Percentiles rank a stretch among this genome's conserved stretches.
Evolutionary conservation across 2,797 vertebrate genomes (phyloP).

Genomic region (Ceryle rudis): DNA sequence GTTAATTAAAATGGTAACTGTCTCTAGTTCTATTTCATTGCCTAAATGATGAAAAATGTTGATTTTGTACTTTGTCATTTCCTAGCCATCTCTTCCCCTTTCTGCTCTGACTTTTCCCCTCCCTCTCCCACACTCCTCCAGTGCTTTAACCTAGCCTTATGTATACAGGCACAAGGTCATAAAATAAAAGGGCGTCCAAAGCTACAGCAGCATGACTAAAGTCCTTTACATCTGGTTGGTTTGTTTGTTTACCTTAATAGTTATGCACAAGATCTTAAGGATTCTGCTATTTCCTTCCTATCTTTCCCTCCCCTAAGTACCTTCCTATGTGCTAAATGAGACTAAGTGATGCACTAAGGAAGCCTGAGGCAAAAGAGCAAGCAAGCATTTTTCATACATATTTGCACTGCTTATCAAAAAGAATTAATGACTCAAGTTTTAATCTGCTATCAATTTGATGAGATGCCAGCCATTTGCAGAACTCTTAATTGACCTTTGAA

Average conservation of each 20-base stretch:
- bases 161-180: neutral
- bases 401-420: constrained; percentile 55
- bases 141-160: neutral
- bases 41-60: constrained; percentile 25
- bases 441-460: constrained; percentile 67
- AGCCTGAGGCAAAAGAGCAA: constrained; percentile 38
- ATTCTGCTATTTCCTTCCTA: neutral
- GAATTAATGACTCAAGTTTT: constrained; percentile 52
- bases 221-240: neutral
- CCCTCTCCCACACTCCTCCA: neutral
- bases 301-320: neutral
- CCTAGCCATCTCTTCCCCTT: neutral
- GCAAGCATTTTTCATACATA: constrained; percentile 27
- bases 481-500: constrained; percentile 66
- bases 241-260: neutral
- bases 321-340: neutral
- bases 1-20: constrained; percentile 64
- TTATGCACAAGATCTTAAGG: neutral
- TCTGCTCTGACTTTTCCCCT: neutral
- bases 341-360: neutral
- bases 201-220: neutral
- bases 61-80: constrained; percentile 2
- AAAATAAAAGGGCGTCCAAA: neutral
- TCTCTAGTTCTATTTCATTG: constrained; percentile 27
- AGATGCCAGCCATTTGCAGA: constrained; percentile 40